A percentile compares a stretch with the other conserved stretches of the same genome.
Conservation (phyloP, 2,797 vertebrate genomes). For the Sebastes diaconus region DNA sequence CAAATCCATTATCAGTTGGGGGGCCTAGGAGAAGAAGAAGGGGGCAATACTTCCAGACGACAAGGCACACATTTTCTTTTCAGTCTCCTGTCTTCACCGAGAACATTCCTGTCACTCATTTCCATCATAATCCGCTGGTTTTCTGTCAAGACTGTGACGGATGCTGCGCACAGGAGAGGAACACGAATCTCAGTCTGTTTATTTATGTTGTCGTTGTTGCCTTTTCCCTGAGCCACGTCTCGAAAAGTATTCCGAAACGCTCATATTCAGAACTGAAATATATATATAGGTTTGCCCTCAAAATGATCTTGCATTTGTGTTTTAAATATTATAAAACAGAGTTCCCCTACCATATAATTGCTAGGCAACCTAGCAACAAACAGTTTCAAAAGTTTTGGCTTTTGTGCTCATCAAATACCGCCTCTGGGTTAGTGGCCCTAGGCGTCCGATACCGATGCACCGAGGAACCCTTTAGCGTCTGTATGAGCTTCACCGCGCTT, state of each 20-base stretch:
- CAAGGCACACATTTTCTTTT: slow-evolving; percentile 47
- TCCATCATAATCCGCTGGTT: slow-evolving; percentile 39
- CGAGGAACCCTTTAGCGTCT: too few species aligned
- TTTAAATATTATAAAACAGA: too few species aligned
- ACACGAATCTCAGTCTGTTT: slow-evolving; percentile 5
- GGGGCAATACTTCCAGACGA: slow-evolving; percentile 1
- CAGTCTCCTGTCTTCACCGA: slow-evolving; percentile 30
- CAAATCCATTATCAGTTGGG: slow-evolving; percentile 35
- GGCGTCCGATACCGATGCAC: too few species aligned
- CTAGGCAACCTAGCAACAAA: too few species aligned
- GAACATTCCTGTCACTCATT: slow-evolving; percentile 44
- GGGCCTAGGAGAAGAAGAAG: not conserved
- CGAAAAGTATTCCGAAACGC: not conserved
- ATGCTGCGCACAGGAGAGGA: slow-evolving; percentile 13
- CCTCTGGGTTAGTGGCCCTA: too few species aligned
- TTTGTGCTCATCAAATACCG: too few species aligned
- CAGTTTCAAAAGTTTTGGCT: too few species aligned
- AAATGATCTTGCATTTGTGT: too few species aligned
- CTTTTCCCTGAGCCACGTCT: not conserved
- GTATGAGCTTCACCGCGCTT: too few species aligned
- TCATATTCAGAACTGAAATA: not conserved
- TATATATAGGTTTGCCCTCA: not conserved
- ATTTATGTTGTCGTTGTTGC: not conserved
- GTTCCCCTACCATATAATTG: too few species aligned
- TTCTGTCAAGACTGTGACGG: slow-evolving; percentile 24